A percentile compares a stretch with the other conserved stretches of the same genome.
These are phyloP conservation scores for Margarornis squamiger DNA, from an alignment of 2,797 vertebrate species.

Conservation along the genomic window DNA sequence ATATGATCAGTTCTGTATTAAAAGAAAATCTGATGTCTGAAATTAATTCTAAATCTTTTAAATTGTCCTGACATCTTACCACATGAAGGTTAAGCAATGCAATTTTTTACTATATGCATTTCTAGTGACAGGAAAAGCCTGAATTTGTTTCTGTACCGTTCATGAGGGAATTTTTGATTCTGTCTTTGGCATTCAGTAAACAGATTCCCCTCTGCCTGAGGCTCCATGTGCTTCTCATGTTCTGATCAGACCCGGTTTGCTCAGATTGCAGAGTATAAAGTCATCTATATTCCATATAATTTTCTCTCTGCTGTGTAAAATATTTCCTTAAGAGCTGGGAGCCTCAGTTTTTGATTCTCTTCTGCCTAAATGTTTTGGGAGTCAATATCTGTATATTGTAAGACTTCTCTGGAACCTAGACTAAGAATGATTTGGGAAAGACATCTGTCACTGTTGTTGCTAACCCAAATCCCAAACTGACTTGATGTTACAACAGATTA, in stretches of 20 bases:
- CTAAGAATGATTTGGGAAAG: background rate
- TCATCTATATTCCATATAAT: background rate
- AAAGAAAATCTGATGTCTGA: background rate
- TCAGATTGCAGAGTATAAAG: background rate
- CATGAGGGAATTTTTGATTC: background rate
- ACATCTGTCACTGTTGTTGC: background rate
- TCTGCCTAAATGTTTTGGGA: background rate
- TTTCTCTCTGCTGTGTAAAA: background rate
- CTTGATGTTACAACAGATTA: background rate
- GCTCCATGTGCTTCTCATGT: background rate
- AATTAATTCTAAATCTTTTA: background rate
- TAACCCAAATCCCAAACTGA: background rate
- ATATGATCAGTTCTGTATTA: background rate
- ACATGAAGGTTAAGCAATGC: background rate
- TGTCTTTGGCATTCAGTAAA: background rate
- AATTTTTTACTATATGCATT: background rate
- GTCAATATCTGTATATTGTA: background rate
- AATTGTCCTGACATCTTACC: background rate
- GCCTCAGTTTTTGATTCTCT: background rate
- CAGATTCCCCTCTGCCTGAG: background rate
- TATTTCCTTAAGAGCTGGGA: background rate
- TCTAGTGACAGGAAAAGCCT: background rate
- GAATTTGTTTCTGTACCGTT: background rate
- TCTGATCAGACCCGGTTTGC: background rate
- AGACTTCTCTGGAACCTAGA: background rate